Conservation (phyloP, 92 coral and sea anemone species). For the Epizoanthus scotinus region DNA sequence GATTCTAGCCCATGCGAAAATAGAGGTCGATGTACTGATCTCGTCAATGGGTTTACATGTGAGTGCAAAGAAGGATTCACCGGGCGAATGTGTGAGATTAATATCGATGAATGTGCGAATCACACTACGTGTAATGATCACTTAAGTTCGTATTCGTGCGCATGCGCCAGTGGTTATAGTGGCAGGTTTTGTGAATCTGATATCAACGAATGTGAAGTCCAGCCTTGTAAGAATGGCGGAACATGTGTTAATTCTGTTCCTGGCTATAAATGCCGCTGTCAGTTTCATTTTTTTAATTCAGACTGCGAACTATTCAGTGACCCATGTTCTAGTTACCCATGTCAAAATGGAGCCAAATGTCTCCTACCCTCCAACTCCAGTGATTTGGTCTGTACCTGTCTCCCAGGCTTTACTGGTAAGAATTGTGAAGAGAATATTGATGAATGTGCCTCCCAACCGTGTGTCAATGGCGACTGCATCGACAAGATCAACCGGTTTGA, state of each 20-base stretch:
- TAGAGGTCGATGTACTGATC: slow-evolving; percentile 54
- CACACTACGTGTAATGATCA: slow-evolving; percentile 58
- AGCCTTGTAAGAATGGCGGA: slow-evolving; percentile 61
- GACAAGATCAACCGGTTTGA: slow-evolving; percentile 53
- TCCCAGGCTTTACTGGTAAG: slow-evolving; percentile 38
- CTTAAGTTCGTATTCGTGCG: slow-evolving; percentile 47
- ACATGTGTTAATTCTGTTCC: slow-evolving; percentile 50
- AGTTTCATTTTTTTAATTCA: slow-evolving; percentile 40
- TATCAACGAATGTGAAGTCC: slow-evolving; percentile 43
- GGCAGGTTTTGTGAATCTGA: slow-evolving; percentile 57
- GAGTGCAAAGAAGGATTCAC: slow-evolving; percentile 52
- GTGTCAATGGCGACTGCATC: slow-evolving; percentile 55
- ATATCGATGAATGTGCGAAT: slow-evolving; percentile 56
- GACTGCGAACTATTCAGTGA: slow-evolving; percentile 49
- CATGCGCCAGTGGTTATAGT: slow-evolving; percentile 58
- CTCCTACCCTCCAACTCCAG: slow-evolving; percentile 27
- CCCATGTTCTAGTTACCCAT: slow-evolving; percentile 44
- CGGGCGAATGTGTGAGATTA: slow-evolving; percentile 50
- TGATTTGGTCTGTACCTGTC: slow-evolving; percentile 40
- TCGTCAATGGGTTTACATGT: slow-evolving; percentile 41
- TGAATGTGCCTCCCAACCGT: slow-evolving; percentile 66
- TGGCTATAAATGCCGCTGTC: slow-evolving; percentile 56
- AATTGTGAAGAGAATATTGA: slow-evolving; percentile 63
- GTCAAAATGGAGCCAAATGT: slow-evolving; percentile 56
- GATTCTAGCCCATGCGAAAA: slow-evolving; percentile 52